Conservation (phyloP, 2,797 vertebrate species). For the Agapornis canus region DNA sequence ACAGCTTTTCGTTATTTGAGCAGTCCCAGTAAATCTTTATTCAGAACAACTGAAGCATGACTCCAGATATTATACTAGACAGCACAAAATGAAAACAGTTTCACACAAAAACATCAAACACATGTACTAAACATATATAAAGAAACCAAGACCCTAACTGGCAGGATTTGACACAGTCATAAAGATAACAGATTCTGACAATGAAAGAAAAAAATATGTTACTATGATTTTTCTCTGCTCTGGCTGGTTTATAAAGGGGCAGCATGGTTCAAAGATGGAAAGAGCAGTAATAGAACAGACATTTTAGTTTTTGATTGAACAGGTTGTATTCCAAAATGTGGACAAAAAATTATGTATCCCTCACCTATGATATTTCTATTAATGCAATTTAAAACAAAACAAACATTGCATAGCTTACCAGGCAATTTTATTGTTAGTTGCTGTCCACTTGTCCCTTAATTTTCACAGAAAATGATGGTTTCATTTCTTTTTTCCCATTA, state of each 20-base stretch:
- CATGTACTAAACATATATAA: conserved; percentile 5
- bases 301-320: background rate
- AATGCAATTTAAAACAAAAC: background rate
- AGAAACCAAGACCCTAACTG: background rate
- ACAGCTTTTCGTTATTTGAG: conserved; percentile 50
- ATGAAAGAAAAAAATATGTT: background rate
- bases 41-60: conserved; percentile 57
- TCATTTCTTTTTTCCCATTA: background rate
- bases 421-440: background rate
- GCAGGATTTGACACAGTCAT: background rate
- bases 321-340: background rate
- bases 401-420: background rate
- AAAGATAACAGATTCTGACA: background rate
- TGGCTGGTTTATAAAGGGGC: background rate
- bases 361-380: background rate
- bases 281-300: background rate
- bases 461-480: background rate
- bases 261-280: background rate
- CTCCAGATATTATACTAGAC: conserved; percentile 40
- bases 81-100: conserved; percentile 47
- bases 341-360: background rate
- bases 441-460: background rate
- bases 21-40: conserved; percentile 36
- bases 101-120: conserved; percentile 27
- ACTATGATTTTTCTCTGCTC: background rate